Evolutionary conservation across 30 jellyfish, hydroid and myxozoan species (phyloP).

Genomic region (Aurelia sp.): DNA sequence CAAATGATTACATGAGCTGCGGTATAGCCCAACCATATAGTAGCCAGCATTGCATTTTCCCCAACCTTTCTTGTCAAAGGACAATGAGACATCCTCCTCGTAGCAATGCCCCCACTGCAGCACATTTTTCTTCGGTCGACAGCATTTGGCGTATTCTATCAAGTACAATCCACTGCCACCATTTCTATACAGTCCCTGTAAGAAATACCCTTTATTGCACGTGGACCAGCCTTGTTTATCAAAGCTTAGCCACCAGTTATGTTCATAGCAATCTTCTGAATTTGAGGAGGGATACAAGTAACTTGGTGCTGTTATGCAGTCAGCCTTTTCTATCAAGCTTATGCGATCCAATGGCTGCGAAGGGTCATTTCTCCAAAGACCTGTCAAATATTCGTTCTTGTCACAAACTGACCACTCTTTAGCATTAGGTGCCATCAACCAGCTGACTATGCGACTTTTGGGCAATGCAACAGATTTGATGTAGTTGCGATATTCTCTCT

Average conservation of each 20-base stretch:
- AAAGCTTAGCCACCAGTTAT: slow-evolving; percentile 1
- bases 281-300: not conserved
- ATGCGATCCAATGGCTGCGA: not conserved
- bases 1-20: not conserved
- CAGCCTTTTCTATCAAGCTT: slow-evolving; percentile 10
- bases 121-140: not conserved
- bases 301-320: slow-evolving; percentile 6
- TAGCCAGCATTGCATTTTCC: slow-evolving; percentile 9
- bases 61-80: slow-evolving; percentile 22
- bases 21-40: slow-evolving; percentile 3
- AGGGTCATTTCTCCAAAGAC: not conserved
- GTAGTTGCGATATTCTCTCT: not conserved
- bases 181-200: slow-evolving; percentile 9
- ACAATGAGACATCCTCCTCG: not conserved
- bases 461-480: not conserved
- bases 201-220: slow-evolving; percentile 2
- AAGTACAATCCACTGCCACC: not conserved
- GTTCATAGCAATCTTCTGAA: not conserved
- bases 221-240: slow-evolving; percentile 19
- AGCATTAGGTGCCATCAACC: not conserved
- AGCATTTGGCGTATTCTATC: slow-evolving; percentile 3
- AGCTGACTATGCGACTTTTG: not conserved
- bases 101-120: slow-evolving; percentile 5
- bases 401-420: not conserved
- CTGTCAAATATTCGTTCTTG: not conserved